These are phyloP conservation scores for Melopsittacus undulatus DNA, from an alignment of 2,797 vertebrate genomes.

Conservation along the genomic window DNA sequence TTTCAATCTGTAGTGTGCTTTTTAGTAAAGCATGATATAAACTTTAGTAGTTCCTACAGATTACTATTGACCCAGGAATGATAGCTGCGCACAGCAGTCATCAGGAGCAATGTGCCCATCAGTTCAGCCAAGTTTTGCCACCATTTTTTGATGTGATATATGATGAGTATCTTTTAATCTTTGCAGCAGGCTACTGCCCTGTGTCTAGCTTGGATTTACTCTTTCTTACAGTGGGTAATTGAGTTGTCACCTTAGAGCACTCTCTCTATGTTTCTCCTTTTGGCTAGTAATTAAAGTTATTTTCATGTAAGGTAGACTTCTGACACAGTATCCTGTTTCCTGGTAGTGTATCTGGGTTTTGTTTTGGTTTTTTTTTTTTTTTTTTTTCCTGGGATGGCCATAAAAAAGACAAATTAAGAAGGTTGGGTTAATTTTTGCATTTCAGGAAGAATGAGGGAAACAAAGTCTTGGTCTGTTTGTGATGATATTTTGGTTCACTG, in stretches of 20 bases:
- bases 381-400: background rate
- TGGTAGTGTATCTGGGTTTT: background rate
- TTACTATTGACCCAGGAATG: background rate
- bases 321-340: background rate
- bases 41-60: background rate
- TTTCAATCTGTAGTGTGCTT: background rate
- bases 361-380: accelerated
- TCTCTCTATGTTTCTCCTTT: background rate
- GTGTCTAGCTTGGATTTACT: background rate
- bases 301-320: background rate
- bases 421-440: background rate
- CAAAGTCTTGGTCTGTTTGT: background rate
- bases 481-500: accelerated
- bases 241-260: background rate
- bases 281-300: background rate
- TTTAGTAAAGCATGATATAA: background rate
- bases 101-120: background rate
- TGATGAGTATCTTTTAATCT: background rate
- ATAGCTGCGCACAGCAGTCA: background rate
- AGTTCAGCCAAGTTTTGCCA: background rate
- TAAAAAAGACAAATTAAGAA: background rate
- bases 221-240: background rate
- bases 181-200: background rate
- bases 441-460: background rate
- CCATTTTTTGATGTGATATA: background rate